Evolutionary conservation across 2,797 vertebrate genomes (phyloP), one percentile per base, ranked within the genome.

Genomic region (Scomberomorus guttatus): DNA sequence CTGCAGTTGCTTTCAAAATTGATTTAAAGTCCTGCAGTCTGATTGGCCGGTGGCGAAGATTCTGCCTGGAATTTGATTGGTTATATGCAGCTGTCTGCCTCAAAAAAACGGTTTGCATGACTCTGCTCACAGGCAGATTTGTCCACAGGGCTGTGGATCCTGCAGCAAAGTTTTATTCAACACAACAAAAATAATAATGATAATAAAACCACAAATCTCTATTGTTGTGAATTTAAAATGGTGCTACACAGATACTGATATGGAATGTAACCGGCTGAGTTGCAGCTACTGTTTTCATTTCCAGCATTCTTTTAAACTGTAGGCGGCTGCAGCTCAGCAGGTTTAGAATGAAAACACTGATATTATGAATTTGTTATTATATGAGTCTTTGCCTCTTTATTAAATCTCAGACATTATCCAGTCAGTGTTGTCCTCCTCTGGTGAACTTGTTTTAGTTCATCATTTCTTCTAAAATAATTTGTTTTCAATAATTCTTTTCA

Each of bases 41-140:
- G 72, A 89, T 89, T 85, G 82, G 82, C 51, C 22, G 1, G 51
- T 5, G 17, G 9, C 14, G 54, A 44, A 39, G 42, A 34, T 34
- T 56, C 51, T 73, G 64, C 20, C 6, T 44, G 46, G 37, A 48
- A 76, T 57, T 13, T 71, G 44, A 89, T 85, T 87, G 82, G 84
- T 73, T 52, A 14, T 3, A 10, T 56, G 48, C 32, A 70, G 69
- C 66, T 72, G 79, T 60, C 42, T 61, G 60, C 64, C 46, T 24
- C 25, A 17, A 7, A 52, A 79, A 69, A 46, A 17, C 22, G 37
- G 46, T 67, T 39, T 44, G 57, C 52, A 20, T 44, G 46, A 42
- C 64, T 84, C 79, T 77, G 80, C 80, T 85, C 65, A 81, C 80
- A 37, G 68, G 78, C 80, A 85, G 77, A 83, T 72, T 69, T 82